Percentiles rank a stretch among this genome's conserved stretches.
Conservation (phyloP, 2,888 invertebrate species). For the Stenolophus ochropezus region DNA sequence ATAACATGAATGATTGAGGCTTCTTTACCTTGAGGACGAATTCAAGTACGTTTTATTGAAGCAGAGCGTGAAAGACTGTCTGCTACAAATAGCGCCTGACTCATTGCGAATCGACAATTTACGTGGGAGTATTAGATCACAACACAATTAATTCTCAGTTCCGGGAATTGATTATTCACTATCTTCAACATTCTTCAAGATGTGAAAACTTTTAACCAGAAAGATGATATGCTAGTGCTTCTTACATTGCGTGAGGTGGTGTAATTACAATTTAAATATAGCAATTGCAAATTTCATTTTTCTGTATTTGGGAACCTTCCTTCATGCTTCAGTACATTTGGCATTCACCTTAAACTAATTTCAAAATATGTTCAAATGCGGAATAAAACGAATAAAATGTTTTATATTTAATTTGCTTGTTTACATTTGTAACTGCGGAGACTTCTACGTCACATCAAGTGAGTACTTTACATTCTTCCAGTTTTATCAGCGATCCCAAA, state of each 20-base stretch:
- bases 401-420: conserved; percentile 44
- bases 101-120: conserved; percentile 44
- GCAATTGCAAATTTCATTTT: conserved; percentile 37
- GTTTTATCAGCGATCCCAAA: not conserved
- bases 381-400: not conserved
- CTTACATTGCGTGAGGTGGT: conserved; percentile 19
- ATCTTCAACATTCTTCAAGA: not conserved
- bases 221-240: conserved; percentile 6
- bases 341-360: conserved; percentile 39
- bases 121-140: conserved; percentile 38
- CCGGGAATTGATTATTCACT: conserved; percentile 35
- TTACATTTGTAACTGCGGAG: conserved; percentile 29
- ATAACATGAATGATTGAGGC: conserved; percentile 48
- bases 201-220: not conserved
- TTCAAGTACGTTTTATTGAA: conserved; percentile 58
- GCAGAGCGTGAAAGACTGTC: conserved; percentile 44
- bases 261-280: conserved; percentile 16
- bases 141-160: conserved; percentile 41
- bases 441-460: not conserved
- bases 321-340: conserved; percentile 31
- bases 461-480: not conserved
- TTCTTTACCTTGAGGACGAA: conserved; percentile 54
- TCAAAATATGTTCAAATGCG: conserved; percentile 2
- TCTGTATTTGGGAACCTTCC: conserved; percentile 36
- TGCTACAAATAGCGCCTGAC: conserved; percentile 53